Conservation (phyloP, 2,888 invertebrate species). For the Apamea monoglypha region DNA sequence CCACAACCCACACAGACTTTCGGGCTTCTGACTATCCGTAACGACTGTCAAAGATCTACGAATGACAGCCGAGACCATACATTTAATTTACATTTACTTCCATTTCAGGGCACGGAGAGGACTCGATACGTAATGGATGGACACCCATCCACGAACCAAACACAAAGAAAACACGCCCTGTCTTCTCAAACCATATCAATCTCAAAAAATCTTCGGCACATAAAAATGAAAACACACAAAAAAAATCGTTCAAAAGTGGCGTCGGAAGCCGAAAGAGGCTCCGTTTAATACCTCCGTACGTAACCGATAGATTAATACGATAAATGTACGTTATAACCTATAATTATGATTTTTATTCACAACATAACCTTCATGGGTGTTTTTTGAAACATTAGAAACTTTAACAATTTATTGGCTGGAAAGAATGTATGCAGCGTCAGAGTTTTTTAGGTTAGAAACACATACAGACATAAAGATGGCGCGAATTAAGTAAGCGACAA, state of each 20-base stretch:
- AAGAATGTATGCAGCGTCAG: slow-evolving; percentile 61
- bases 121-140: neutral
- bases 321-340: slow-evolving; percentile 79
- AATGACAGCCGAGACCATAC: too few relatives aligned
- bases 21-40: neutral
- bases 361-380: slow-evolving; percentile 68
- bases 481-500: too few relatives aligned
- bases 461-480: neutral
- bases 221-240: slow-evolving; percentile 22
- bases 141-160: neutral
- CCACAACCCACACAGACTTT: neutral
- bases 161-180: neutral
- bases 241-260: slow-evolving; percentile 54
- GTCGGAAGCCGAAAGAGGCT: slow-evolving; percentile 74
- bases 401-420: slow-evolving; percentile 50
- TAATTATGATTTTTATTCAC: slow-evolving; percentile 84
- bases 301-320: slow-evolving; percentile 84
- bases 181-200: slow-evolving; percentile 41
- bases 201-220: slow-evolving; percentile 44
- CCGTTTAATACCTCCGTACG: slow-evolving; percentile 69
- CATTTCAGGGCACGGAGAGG: neutral
- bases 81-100: too few relatives aligned
- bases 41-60: neutral
- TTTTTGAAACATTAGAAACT: slow-evolving; percentile 66
- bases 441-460: slow-evolving; percentile 13